phyloP scores from a whole-genome alignment of 2,888 invertebrate genomes.

The Acleris holmiana region DNA sequence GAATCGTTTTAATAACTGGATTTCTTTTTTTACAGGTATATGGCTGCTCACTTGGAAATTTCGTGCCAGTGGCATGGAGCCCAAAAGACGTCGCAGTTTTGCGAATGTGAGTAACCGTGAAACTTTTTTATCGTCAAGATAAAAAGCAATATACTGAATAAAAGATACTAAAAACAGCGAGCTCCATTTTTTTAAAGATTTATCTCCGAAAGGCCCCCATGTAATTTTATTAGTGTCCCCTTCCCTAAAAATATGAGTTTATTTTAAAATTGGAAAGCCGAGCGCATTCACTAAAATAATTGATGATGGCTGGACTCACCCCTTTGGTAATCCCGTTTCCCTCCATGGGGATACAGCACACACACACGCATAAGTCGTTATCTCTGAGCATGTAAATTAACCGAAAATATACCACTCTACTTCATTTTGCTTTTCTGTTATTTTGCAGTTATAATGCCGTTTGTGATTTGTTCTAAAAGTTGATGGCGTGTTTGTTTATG shows the following conservation, averaged over 20 bases:
- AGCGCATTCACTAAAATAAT: slow-evolving; percentile 74
- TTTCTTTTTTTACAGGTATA: slow-evolving; percentile 67
- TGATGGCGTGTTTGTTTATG: no score
- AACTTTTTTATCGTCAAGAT: slow-evolving; percentile 7
- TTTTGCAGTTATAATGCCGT: no score
- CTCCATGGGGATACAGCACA: slow-evolving; percentile 42
- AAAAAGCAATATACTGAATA: slow-evolving; percentile 11
- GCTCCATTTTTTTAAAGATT: slow-evolving; percentile 35
- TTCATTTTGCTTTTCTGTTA: no score
- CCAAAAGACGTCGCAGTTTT: slow-evolving; percentile 2
- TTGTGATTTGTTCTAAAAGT: no score
- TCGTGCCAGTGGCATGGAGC: not conserved
- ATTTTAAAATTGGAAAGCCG: slow-evolving; percentile 79
- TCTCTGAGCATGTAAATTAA: slow-evolving; percentile 45
- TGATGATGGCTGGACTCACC: slow-evolving; percentile 72
- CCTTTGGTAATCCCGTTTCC: slow-evolving; percentile 69
- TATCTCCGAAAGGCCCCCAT: slow-evolving; percentile 44
- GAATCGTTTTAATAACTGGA: slow-evolving; percentile 34
- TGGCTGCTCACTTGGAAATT: not conserved
- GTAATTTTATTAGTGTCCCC: slow-evolving; percentile 73
- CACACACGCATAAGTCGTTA: slow-evolving; percentile 30
- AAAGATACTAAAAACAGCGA: slow-evolving; percentile 24
- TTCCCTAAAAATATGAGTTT: slow-evolving; percentile 61
- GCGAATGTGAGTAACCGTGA: not conserved
- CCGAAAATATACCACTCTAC: not conserved